These are phyloP conservation scores for Coturnix japonica DNA, from an alignment of 2,113 vertebrate genomes.

Conservation along the genomic window DNA sequence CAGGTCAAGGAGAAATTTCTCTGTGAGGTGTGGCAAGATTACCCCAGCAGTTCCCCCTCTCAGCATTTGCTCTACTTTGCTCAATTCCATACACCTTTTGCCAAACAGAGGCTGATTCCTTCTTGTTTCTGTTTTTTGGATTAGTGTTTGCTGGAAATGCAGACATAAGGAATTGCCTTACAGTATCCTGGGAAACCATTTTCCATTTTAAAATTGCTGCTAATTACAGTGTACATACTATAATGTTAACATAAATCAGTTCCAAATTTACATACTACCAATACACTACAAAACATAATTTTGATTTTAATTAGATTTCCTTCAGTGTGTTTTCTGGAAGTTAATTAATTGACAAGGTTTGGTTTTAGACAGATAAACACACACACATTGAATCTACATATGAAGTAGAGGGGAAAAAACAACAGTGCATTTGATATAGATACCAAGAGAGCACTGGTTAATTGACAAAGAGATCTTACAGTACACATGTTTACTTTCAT, in stretches of 20 bases:
- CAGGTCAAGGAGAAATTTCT: not conserved
- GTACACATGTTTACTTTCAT: not conserved
- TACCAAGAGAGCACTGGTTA: conserved; percentile 9
- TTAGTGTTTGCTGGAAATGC: not conserved
- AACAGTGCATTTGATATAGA: not conserved
- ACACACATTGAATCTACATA: not conserved
- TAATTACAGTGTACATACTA: not conserved
- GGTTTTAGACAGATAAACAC: not conserved
- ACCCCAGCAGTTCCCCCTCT: not conserved
- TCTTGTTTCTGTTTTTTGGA: not conserved
- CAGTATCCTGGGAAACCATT: not conserved
- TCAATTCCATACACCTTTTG: not conserved
- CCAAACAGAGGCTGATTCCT: not conserved
- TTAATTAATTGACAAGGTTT: not conserved
- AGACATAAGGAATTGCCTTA: not conserved
- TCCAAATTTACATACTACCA: not conserved
- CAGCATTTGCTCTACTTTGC: not conserved
- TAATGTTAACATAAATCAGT: not conserved
- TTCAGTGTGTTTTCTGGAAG: not conserved
- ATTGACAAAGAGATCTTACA: not conserved
- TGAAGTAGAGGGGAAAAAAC: not conserved
- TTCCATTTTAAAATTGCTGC: conserved; percentile 18
- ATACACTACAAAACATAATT: not conserved
- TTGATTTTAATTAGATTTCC: not conserved
- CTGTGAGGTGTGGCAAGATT: not conserved